Evolutionary conservation across 2,888 invertebrate species (phyloP).

Genomic region (Ophioninae sp.): DNA sequence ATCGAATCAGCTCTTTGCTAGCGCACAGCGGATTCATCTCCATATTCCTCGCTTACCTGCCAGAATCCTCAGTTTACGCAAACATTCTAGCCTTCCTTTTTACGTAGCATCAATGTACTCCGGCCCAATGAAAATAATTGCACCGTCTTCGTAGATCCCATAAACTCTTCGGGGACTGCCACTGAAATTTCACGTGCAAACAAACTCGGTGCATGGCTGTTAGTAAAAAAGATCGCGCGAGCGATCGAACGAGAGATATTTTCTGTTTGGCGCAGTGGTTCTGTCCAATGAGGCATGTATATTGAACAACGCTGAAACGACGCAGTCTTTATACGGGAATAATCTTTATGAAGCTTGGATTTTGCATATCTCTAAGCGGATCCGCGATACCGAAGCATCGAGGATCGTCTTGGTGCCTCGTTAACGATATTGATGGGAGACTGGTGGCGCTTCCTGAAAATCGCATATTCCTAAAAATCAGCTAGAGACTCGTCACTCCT

Average conservation of each 20-base stretch:
- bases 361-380: slow-evolving; percentile 25
- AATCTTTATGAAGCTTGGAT: slow-evolving; percentile 27
- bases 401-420: slow-evolving; percentile 49
- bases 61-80: neutral
- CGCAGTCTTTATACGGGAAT: slow-evolving; percentile 45
- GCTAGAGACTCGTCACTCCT: slow-evolving; percentile 43
- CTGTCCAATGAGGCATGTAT: slow-evolving; percentile 37
- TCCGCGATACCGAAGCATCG: slow-evolving; percentile 9
- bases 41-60: neutral
- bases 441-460: slow-evolving; percentile 53
- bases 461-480: slow-evolving; percentile 2
- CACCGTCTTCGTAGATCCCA: slow-evolving; percentile 13
- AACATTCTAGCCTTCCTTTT: too few species aligned
- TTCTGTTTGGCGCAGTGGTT: slow-evolving; percentile 26
- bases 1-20: neutral
- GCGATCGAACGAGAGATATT: slow-evolving; percentile 49
- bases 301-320: slow-evolving; percentile 10
- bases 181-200: slow-evolving; percentile 31
- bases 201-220: neutral
- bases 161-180: neutral
- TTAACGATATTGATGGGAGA: slow-evolving; percentile 61
- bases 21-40: neutral
- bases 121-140: slow-evolving; percentile 32
- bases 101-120: neutral
- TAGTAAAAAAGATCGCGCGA: slow-evolving; percentile 43